Percentiles rank a stretch among this genome's conserved stretches.
Conservation (phyloP, 2,888 invertebrate species). For the Strigamia transsilvanica region DNA sequence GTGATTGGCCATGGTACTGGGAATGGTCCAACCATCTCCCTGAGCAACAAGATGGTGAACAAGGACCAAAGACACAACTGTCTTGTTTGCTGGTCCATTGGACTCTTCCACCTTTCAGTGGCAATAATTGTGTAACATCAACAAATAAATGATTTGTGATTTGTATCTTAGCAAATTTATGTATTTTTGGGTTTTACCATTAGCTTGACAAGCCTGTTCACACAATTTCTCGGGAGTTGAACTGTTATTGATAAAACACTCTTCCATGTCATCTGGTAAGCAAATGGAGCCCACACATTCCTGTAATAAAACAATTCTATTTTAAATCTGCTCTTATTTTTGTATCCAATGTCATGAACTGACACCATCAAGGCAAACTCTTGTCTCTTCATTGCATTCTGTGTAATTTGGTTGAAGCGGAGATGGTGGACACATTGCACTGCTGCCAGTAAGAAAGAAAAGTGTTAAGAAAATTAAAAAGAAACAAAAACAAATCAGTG, state of each 20-base stretch:
- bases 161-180: too few species aligned
- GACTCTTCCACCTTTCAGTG: too few species aligned
- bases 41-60: too few species aligned
- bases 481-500: background rate
- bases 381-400: slow-evolving; percentile 90
- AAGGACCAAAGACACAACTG: too few species aligned
- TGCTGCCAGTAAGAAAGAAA: background rate
- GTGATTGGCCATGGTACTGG: too few species aligned
- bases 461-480: too few species aligned
- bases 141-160: too few species aligned
- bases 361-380: slow-evolving; percentile 81
- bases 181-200: too few species aligned
- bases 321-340: too few species aligned
- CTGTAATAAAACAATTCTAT: slow-evolving; percentile 40
- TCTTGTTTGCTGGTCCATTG: too few species aligned
- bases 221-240: slow-evolving; percentile 75
- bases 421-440: slow-evolving; percentile 74
- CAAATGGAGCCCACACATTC: slow-evolving; percentile 97
- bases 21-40: too few species aligned
- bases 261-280: slow-evolving; percentile 89
- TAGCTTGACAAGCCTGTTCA: slow-evolving; percentile 93
- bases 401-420: slow-evolving; percentile 76
- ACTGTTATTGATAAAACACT: slow-evolving; percentile 91
- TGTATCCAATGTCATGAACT: slow-evolving; percentile 57
- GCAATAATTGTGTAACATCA: too few species aligned